Conservation (phyloP, 2,113 vertebrate genomes). For the Naja naja region DNA sequence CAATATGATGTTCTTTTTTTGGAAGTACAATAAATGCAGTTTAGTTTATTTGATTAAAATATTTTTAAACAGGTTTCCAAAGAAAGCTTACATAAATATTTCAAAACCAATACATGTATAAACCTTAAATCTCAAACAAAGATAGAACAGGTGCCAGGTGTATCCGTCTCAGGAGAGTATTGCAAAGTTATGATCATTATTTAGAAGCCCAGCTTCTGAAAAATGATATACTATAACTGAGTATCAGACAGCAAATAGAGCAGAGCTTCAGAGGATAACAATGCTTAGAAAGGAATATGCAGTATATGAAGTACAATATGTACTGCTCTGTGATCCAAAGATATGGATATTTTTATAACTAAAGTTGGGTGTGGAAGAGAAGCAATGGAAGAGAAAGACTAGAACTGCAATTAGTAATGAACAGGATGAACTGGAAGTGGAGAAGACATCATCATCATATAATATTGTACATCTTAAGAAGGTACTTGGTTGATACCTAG, state of each 20-base stretch:
- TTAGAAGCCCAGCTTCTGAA: neutral
- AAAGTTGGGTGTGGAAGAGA: neutral
- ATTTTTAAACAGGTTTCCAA: neutral
- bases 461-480: too few species aligned
- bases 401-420: neutral
- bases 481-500: too few species aligned
- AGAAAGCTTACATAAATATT: neutral
- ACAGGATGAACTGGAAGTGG: neutral
- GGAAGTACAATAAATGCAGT: neutral
- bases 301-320: neutral
- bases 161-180: neutral
- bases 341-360: neutral
- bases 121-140: neutral
- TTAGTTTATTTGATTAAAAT: neutral
- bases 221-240: neutral
- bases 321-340: neutral
- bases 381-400: neutral
- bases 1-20: neutral
- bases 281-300: neutral
- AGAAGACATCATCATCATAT: neutral
- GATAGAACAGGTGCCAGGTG: neutral
- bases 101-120: too few species aligned
- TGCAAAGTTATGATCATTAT: neutral
- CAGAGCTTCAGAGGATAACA: neutral
- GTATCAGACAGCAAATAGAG: neutral